Base-by-base conservation (phyloP, 2,888 invertebrate genomes). In the Esperia sulphurella region DNA sequence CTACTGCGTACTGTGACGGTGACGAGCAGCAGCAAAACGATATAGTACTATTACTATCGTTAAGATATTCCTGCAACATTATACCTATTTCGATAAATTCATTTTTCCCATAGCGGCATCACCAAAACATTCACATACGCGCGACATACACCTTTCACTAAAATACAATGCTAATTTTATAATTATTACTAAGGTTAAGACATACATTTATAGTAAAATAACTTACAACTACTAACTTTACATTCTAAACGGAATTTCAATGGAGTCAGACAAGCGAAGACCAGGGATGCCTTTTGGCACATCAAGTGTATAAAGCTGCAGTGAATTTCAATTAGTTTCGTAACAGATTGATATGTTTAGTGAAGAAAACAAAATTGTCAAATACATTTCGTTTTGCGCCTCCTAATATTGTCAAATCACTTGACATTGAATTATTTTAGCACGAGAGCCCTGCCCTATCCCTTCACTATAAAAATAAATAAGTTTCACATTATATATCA, bases 141-240 rank as follows among this genome's bases (percentile, higher is more conserved):
- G 85, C 86, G 86, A 85, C 85, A 83, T 80, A 84, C 84, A 75
- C 71, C 68, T 72, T 75, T 73, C 69, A 68, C 69, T 79, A 79
- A 77, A 75, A 81, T 81, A 84, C 74, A 75, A 71, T 65, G 61
- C 82, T 83, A 85, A 69, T 53, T 61, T 61, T 64, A 69, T 74
- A 75, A 73, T 76, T 73, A 77, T 61, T 66, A 70, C 81, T 86
- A 87, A 63, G 81, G 76, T 85, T 88, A 85, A 80, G 79, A 85
- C 83, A 80, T 86, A 85, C 74, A 79, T 79, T 21, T 82, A 83
- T 74, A 82, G 74, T 84, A 84, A 74, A 82, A 82, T 86, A 80
- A 81, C 85, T 87, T 87, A 87, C 65, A 70, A 61, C 83, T 85
- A 86, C 52, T 68, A 79, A 80, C 71, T 80, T 83, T 77, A 85